These are phyloP conservation scores for Dorcus parallelipipedus DNA, from an alignment of 2,888 invertebrate species.

Conservation along the genomic window DNA sequence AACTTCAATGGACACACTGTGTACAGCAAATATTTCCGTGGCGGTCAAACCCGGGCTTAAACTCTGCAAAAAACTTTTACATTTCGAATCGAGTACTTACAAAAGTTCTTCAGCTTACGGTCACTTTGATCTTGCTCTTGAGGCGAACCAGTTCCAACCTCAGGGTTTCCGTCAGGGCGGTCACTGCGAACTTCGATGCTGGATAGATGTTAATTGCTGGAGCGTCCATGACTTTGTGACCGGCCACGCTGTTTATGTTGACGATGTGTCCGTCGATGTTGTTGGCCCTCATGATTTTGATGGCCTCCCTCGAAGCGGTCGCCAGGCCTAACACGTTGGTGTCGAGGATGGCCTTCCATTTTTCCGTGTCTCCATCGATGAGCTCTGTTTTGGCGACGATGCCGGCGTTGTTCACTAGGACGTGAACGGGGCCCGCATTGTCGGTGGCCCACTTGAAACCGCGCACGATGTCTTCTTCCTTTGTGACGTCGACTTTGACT, in stretches of 20 bases:
- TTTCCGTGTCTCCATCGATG: constrained; percentile 5
- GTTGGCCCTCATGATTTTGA: constrained; percentile 6
- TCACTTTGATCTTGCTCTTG: neutral
- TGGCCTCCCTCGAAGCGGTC: constrained; percentile 2
- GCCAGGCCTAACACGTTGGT: constrained; percentile 6
- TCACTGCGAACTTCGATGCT: neutral
- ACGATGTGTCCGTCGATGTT: constrained; percentile 9
- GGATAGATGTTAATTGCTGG: neutral
- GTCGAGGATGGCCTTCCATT: constrained; percentile 8
- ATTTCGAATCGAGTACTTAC: neutral
- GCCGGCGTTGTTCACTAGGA: constrained; percentile 9
- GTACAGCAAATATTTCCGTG: neutral
- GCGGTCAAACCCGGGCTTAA: neutral
- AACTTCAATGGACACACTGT: neutral
- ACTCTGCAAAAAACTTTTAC: neutral
- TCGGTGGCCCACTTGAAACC: constrained; percentile 2
- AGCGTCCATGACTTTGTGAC: neutral
- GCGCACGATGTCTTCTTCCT: constrained; percentile 5
- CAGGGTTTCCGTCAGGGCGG: neutral
- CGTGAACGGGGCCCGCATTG: neutral
- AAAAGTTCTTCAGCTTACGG: neutral
- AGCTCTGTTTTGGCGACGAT: neutral
- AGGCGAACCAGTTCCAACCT: neutral
- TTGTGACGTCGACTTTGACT: constrained; percentile 6
- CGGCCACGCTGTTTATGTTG: constrained; percentile 9